Conservation (phyloP, 1,140 invertebrate genomes). For the Agrilus planipennis region DNA sequence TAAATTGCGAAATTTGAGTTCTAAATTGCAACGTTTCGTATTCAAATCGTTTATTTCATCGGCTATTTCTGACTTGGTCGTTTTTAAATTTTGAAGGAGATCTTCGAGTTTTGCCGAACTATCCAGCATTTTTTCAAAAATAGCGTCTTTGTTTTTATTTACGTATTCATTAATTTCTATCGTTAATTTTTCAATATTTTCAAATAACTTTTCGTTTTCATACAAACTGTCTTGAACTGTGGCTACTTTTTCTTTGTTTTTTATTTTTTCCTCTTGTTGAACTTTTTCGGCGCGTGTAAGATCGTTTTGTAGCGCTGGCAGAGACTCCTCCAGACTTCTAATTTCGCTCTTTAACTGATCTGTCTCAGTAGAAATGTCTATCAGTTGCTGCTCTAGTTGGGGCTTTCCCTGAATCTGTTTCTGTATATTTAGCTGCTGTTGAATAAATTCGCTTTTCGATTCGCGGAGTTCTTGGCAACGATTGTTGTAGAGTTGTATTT, state of each 20-base stretch:
- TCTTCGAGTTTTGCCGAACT: constrained; percentile 11
- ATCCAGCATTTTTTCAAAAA: constrained; percentile 12
- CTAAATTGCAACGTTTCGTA: constrained; percentile 18
- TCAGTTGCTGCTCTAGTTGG: constrained; percentile 33
- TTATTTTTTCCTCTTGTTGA: background rate
- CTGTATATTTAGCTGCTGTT: constrained; percentile 21
- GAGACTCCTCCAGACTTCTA: constrained; percentile 27
- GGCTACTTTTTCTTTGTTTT: constrained; percentile 27
- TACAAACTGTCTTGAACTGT: constrained; percentile 15
- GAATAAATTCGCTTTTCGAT: constrained; percentile 15
- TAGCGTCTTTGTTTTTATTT: constrained; percentile 9
- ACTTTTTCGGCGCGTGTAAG: constrained; percentile 1
- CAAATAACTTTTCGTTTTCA: constrained; percentile 18
- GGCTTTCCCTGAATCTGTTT: constrained; percentile 22
- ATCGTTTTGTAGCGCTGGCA: constrained; percentile 10
- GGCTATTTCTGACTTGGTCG: constrained; percentile 9
- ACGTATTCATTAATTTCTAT: constrained; percentile 16
- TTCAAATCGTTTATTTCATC: constrained; percentile 16
- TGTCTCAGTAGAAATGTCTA: constrained; percentile 30
- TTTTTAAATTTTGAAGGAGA: background rate
- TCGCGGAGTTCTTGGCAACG: constrained; percentile 18
- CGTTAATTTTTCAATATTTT: constrained; percentile 22
- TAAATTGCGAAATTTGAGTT: constrained; percentile 16
- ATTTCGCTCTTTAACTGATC: constrained; percentile 31
- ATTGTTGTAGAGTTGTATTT: constrained; percentile 17